A percentile compares a stretch with the other conserved stretches of the same genome.
These are phyloP conservation scores for Drosophila pseudotalamancana DNA, from an alignment of 2,888 invertebrate genomes.

Conservation along the genomic window DNA sequence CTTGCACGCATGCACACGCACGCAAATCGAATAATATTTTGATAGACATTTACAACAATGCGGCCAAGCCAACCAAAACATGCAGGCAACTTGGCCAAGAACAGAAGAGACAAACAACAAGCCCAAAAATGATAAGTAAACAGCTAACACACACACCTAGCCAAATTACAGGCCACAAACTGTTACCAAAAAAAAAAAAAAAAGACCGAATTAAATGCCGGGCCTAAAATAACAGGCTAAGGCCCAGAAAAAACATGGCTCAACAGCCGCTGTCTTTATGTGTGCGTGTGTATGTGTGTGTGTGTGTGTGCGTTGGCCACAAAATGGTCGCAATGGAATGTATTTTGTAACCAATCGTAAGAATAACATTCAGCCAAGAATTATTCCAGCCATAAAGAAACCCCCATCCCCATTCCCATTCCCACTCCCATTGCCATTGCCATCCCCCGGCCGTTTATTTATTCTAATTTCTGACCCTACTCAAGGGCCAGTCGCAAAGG, in stretches of 20 bases:
- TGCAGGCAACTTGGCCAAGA: conserved; percentile 35
- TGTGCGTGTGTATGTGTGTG: not conserved
- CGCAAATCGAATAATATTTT: conserved; percentile 79
- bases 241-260: conserved; percentile 74
- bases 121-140: conserved; percentile 73
- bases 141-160: conserved; percentile 50
- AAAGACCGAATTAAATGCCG: conserved; percentile 53
- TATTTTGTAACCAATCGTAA: conserved; percentile 78
- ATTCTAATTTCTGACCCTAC: conserved; percentile 81
- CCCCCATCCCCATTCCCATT: not conserved
- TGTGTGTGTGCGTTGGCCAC: conserved; percentile 24
- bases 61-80: conserved; percentile 59
- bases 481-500: conserved; percentile 72
- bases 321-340: conserved; percentile 63
- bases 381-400: conserved; percentile 26
- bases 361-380: conserved; percentile 59
- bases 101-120: conserved; percentile 54
- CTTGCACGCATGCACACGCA: conserved; percentile 14
- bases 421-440: no score
- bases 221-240: conserved; percentile 78
- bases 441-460: conserved; percentile 55
- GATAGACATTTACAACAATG: conserved; percentile 70
- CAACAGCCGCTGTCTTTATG: conserved; percentile 25
- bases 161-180: conserved; percentile 58
- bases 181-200: conserved; percentile 69